Evolutionary conservation across 2,113 vertebrate species (phyloP).

Genomic region (Oncorhynchus clarkii): DNA sequence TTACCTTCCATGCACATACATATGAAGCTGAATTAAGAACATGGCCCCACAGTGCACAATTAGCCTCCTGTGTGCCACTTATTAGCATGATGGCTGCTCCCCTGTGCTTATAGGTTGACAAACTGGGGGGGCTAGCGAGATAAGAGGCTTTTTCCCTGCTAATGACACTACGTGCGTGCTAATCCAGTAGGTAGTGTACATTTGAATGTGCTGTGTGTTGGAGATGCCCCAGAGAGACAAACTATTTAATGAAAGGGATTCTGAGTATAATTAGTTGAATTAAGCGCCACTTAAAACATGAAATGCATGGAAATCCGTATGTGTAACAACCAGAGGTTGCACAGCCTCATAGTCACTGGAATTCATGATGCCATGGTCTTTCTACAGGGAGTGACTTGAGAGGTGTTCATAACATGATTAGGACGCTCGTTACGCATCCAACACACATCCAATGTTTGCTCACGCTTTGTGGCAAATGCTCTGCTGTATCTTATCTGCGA

Average conservation of each 20-base stretch:
- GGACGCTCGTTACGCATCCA: too few relatives aligned
- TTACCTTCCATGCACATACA: neutral
- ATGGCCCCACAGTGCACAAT: slow-evolving; percentile 19
- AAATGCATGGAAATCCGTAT: neutral
- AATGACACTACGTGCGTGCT: neutral
- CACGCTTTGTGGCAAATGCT: too few relatives aligned
- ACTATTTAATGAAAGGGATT: slow-evolving; percentile 4
- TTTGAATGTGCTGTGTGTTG: slow-evolving; percentile 30
- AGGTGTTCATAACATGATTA: too few relatives aligned
- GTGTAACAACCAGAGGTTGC: neutral
- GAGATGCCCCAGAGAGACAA: neutral
- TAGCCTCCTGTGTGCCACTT: slow-evolving; percentile 43
- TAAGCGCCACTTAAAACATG: slow-evolving; percentile 15
- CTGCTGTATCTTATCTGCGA: too few relatives aligned
- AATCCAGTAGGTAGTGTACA: slow-evolving; percentile 39
- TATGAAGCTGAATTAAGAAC: slow-evolving; percentile 45
- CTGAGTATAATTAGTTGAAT: slow-evolving; percentile 13
- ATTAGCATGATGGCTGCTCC: slow-evolving; percentile 51
- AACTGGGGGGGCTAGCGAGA: slow-evolving; percentile 42
- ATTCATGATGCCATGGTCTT: neutral
- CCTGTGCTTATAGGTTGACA: slow-evolving; percentile 42
- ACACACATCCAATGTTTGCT: too few relatives aligned
- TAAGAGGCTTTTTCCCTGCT: slow-evolving; percentile 29
- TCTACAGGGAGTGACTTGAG: too few relatives aligned
- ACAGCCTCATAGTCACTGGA: neutral